Evolutionary conservation across 2,888 invertebrate species (phyloP), one percentile per base, ranked within the genome.

Genomic region (Lithophane socia): DNA sequence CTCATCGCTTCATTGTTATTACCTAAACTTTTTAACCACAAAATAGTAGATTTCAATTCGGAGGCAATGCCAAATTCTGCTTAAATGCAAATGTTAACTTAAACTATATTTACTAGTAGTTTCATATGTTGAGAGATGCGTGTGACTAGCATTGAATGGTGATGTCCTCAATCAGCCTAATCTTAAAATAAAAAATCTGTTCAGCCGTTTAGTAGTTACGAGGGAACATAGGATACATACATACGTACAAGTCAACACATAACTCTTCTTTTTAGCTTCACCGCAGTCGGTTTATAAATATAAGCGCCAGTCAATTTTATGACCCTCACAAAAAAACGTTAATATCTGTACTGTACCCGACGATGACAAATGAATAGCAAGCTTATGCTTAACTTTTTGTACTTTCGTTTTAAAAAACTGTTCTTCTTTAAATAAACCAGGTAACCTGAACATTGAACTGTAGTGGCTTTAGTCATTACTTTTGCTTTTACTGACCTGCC

Each of bases 371-470:
- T 70, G 0, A 67, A 54, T 49, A 21, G 13, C 16, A 29, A 56
- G 21, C 44, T n/a, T 44, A 18, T 1, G 3, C 4, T 24, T 2
- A 60, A n/a, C 10, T 54, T 21, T 21, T 52, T 56, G 16, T 37
- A 49, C 64, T 65, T 73, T 79, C 65, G 13, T 29, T 69, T 12
- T 0, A 54, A 56, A 61, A 73, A 69, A 49, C 16, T 29, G 42
- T 54, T 56, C n/a, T 47, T 24, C 10, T 65, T 52, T 9, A 54
- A 29, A 71, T 67, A 70, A 77, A 79, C 61, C 66, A 75, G 66
- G 70, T 54, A 67, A 80, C 61, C 21, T 67, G 76, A 54, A 21
- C 81, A 64, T 72, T 80, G 71, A 72, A 76, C 77, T 60, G 44
- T n/a, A n/a, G n/a, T 37, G 18, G 49, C 21, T 71, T 63, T 49